phyloP scores from a whole-genome alignment of 2,113 vertebrate species.

The Dryoscopus gambensis region DNA sequence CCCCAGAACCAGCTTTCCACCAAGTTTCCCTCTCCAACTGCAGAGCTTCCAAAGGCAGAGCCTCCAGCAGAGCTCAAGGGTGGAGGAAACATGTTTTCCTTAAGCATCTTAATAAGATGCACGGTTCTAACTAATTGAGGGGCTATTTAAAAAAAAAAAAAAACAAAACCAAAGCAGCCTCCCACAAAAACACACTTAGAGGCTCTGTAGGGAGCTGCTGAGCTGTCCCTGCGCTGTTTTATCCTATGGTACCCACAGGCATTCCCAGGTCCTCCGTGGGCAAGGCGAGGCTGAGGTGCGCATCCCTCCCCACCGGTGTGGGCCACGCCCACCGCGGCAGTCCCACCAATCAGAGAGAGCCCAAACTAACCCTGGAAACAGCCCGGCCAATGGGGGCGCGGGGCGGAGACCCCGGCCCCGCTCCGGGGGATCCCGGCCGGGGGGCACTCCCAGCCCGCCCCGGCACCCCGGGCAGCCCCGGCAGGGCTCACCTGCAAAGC shows the following conservation, averaged over 20 bases:
- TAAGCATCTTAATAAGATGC: neutral
- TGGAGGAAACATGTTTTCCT: neutral
- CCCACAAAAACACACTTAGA: accelerated
- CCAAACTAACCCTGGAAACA: conserved; percentile 65
- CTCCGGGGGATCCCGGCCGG: neutral
- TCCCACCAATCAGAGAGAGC: conserved; percentile 43
- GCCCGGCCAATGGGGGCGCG: conserved; percentile 39
- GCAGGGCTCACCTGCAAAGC: conserved; percentile 78
- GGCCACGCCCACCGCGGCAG: neutral
- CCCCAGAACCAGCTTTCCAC: accelerated
- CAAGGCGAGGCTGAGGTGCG: neutral
- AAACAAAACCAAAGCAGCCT: neutral
- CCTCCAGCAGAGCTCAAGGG: neutral
- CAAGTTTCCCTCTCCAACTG: accelerated
- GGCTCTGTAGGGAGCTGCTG: neutral
- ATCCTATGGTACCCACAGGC: neutral
- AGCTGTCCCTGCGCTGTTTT: neutral
- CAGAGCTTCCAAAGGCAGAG: neutral
- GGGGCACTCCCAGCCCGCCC: accelerated
- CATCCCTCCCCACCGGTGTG: accelerated
- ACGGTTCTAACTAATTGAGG: neutral
- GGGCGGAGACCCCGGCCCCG: neutral
- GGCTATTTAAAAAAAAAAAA: neutral
- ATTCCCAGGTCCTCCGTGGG: neutral
- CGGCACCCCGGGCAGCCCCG: neutral